Evolutionary conservation across 2,113 vertebrate species (phyloP).

Genomic region (Siniperca knerii): DNA sequence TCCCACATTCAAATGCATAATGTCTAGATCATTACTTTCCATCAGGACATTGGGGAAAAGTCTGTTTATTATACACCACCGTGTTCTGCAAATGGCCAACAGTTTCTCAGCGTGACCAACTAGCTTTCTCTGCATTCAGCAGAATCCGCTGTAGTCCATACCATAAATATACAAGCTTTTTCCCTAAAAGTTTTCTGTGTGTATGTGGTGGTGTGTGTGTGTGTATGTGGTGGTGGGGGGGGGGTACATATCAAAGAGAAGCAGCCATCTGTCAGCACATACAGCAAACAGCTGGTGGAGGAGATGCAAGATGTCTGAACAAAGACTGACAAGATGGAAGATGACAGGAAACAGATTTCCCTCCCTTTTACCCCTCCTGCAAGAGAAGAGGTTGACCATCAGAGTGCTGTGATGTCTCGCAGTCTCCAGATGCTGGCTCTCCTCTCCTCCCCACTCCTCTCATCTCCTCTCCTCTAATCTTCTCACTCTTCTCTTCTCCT

Average conservation of each 20-base stretch:
- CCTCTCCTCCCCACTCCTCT: constrained; percentile 57
- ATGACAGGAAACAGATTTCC: constrained; percentile 98
- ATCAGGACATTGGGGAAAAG: constrained; percentile 7
- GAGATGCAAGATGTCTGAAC: constrained; percentile 92
- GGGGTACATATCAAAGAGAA: constrained; percentile 86
- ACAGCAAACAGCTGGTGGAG: constrained; percentile 92
- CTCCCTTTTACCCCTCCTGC: constrained; percentile 80
- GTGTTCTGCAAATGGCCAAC: constrained; percentile 9
- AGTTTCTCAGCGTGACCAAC: constrained; percentile 12
- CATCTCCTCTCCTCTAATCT: constrained; percentile 24
- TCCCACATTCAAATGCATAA: constrained; percentile 29
- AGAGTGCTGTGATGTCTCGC: constrained; percentile 86
- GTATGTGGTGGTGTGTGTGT: too few species aligned
- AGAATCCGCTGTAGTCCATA: not conserved
- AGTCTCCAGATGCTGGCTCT: constrained; percentile 92
- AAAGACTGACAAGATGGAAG: constrained; percentile 95
- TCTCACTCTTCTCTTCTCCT: not conserved
- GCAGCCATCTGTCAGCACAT: constrained; percentile 92
- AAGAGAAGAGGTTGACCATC: constrained; percentile 85
- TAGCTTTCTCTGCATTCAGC: not conserved
- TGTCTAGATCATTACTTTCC: constrained; percentile 47
- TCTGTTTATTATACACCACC: constrained; percentile 28
- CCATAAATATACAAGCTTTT: not conserved
- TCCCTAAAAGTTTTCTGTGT: constrained; percentile 59
- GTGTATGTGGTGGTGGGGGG: constrained; percentile 6